Conservation (phyloP, 2,888 invertebrate species). For the Himalopsyche japonica region DNA sequence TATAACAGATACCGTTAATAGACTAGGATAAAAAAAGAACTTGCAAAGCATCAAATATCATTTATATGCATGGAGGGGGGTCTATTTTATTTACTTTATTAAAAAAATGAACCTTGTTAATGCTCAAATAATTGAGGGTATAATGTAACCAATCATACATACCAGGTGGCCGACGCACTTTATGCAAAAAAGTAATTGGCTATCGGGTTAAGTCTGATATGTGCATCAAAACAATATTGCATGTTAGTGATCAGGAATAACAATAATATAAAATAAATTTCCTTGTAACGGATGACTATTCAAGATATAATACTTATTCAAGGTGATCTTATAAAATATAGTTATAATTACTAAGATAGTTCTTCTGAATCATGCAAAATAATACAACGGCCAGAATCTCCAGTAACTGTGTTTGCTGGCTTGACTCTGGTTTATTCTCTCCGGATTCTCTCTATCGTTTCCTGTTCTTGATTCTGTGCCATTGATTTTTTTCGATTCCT, state of each 20-base stretch:
- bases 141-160: no score
- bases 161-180: no score
- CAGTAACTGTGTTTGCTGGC: conserved; percentile 26
- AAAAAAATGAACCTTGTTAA: no score
- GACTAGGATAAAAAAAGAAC: no score
- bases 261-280: not conserved
- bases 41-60: no score
- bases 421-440: not conserved
- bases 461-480: not conserved
- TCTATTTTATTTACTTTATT: no score
- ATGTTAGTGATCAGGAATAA: not conserved
- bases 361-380: conserved; percentile 29
- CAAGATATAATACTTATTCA: not conserved
- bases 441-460: not conserved
- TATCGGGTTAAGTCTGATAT: no score
- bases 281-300: not conserved
- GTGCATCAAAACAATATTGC: no score
- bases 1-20: no score
- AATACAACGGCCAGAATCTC: conserved; percentile 37
- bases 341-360: not conserved
- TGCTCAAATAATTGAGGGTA: no score
- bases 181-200: no score
- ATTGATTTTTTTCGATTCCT: not conserved
- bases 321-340: not conserved
- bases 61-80: no score